Evolutionary conservation across 1,140 invertebrate genomes (phyloP).

Genomic region (Subanguina moxae): DNA sequence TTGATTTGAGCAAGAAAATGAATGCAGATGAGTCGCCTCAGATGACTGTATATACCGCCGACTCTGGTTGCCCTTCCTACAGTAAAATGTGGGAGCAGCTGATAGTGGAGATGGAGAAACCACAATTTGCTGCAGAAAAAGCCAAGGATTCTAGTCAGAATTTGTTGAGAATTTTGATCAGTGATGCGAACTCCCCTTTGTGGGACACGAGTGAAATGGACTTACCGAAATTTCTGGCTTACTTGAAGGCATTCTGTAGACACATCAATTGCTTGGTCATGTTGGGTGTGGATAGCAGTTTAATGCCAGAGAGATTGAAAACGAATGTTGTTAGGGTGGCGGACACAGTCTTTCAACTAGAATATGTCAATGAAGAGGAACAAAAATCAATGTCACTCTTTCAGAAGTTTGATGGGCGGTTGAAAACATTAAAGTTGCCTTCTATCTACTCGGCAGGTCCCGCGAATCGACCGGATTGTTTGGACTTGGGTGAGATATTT

Average conservation of each 20-base stretch:
- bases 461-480: not conserved
- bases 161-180: not conserved
- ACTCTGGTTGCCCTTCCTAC: not conserved
- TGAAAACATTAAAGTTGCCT: not conserved
- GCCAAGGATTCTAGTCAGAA: not conserved
- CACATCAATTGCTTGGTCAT: not conserved
- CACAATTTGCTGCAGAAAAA: not conserved
- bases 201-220: not conserved
- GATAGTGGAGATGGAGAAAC: not conserved
- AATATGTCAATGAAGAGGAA: not conserved
- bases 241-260: not conserved
- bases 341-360: not conserved
- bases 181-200: not conserved
- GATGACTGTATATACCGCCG: not conserved
- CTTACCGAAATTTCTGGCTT: not conserved
- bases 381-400: not conserved
- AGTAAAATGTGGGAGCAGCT: not conserved
- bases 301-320: not conserved
- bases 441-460: not conserved
- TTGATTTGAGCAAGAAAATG: slow-evolving; percentile 1
- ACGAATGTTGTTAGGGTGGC: not conserved
- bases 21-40: not conserved
- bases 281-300: not conserved
- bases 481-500: not conserved
- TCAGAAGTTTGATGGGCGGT: not conserved